Base-by-base conservation (phyloP, 1,140 invertebrate species). In the Andrena cerasifolii region DNA sequence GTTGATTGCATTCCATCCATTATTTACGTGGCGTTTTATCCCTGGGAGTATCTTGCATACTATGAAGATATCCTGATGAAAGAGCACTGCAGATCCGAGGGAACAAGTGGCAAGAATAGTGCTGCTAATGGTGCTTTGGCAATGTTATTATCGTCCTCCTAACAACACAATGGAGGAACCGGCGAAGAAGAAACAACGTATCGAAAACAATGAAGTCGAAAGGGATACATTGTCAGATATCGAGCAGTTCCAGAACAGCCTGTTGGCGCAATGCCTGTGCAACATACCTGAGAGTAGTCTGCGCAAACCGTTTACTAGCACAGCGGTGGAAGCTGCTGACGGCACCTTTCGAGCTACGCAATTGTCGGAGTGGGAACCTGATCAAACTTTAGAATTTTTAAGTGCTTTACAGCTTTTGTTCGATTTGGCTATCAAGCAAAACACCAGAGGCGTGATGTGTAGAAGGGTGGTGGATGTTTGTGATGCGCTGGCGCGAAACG, bases 381-480 rank as follows among this genome's bases (percentile, higher is more conserved):
- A 95, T 76, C 94, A 95, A 86, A 94, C 95, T 8, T 87, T 97
- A 7, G 94, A 96, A 82, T 97, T 97, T 87, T 91, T 98, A 59
- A 97, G 96, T 66, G 96, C 96, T 79, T 93, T 98, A 79, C 96
- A 98, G 80, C 91, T 98, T 7, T 92, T 98, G 56, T 97, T 97
- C 88, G 96, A 97, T 88, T 94, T 97, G 33, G 96, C 97, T 84
- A 93, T 97, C 54, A 96, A 96, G 87, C 97, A 98, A 90, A 97
- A 96, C 83, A 94, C 94, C 45, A 95, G 95, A 82, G 96, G 96
- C 1, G 94, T 95, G 28, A 96, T 97, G 90, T 98, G 97, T 91
- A 94, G 95, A 36, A 94, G 95, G 79, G 94, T 98, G 45, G 95
- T 95, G 89, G 95, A 96, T 84, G 94, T 97, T 18, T 97, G 96